phyloP scores from a whole-genome alignment of 2,113 vertebrate genomes.

The Clarias macrocephalus region DNA sequence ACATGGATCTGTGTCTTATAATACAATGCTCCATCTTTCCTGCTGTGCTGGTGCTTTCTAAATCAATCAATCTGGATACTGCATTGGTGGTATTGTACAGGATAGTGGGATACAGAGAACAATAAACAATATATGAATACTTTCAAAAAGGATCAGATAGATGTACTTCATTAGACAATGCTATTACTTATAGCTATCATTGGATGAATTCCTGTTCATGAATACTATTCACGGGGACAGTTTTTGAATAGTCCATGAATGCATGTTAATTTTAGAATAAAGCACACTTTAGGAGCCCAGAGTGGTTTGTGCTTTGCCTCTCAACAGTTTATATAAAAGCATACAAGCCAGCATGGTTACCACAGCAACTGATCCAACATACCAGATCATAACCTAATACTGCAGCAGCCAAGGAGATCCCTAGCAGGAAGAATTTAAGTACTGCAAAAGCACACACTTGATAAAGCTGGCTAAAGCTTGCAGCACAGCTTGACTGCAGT shows the following conservation, averaged over 20 bases:
- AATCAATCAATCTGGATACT: neutral
- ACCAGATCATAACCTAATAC: neutral
- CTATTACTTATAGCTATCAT: neutral
- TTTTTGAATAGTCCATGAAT: neutral
- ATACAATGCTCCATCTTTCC: neutral
- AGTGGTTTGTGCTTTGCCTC: neutral
- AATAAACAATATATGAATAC: neutral
- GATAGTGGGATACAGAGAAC: neutral
- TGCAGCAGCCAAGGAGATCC: neutral
- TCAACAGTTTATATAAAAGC: neutral
- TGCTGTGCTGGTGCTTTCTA: neutral
- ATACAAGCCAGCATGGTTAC: neutral
- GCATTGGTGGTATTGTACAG: neutral
- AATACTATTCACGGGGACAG: neutral
- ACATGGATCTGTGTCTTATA: neutral
- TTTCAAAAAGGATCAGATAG: neutral
- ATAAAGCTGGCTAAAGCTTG: neutral
- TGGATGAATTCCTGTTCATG: neutral
- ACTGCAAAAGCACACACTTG: neutral
- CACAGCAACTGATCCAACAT: neutral
- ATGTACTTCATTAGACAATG: neutral
- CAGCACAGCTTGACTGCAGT: neutral
- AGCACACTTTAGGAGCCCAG: neutral
- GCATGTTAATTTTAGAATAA: neutral
- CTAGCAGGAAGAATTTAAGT: neutral